Evolutionary conservation across 2,113 vertebrate species (phyloP).

Genomic region (Mola mola): DNA sequence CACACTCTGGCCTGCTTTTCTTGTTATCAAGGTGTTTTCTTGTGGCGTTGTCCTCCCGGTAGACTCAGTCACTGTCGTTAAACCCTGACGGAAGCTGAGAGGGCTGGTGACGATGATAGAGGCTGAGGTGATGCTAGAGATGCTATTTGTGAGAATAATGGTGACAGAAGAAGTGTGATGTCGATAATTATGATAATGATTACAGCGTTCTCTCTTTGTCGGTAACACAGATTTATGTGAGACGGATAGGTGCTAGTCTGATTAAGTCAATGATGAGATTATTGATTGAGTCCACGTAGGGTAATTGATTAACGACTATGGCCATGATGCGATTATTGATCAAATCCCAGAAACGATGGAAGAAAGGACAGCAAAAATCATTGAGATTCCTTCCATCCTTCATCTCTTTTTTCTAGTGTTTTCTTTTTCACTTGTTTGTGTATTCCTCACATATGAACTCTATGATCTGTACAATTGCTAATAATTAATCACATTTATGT

Average conservation of each 20-base stretch:
- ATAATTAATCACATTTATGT: neutral
- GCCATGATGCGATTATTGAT: constrained; percentile 43
- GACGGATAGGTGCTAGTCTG: constrained; percentile 25
- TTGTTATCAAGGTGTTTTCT: constrained; percentile 10
- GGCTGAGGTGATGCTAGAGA: neutral
- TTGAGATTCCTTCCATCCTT: neutral
- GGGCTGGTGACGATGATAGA: neutral
- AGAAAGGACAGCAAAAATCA: constrained; percentile 4
- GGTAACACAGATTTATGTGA: constrained; percentile 16
- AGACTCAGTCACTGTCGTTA: neutral
- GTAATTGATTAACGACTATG: constrained; percentile 40
- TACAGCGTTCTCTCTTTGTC: neutral
- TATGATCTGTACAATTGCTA: neutral
- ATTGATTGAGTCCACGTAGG: constrained; percentile 30
- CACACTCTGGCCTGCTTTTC: constrained; percentile 2
- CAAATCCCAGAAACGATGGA: constrained; percentile 13
- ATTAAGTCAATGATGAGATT: constrained; percentile 23
- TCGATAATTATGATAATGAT: neutral
- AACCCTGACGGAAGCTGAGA: neutral
- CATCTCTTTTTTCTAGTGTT: neutral
- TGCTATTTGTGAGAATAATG: neutral
- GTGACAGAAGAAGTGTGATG: neutral
- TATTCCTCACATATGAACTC: neutral
- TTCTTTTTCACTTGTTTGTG: neutral
- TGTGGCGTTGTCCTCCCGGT: neutral